Percentiles rank a stretch among this genome's conserved stretches.
Evolutionary conservation across 2,888 invertebrate species (phyloP).

Genomic region (Cynaeus angustus): DNA sequence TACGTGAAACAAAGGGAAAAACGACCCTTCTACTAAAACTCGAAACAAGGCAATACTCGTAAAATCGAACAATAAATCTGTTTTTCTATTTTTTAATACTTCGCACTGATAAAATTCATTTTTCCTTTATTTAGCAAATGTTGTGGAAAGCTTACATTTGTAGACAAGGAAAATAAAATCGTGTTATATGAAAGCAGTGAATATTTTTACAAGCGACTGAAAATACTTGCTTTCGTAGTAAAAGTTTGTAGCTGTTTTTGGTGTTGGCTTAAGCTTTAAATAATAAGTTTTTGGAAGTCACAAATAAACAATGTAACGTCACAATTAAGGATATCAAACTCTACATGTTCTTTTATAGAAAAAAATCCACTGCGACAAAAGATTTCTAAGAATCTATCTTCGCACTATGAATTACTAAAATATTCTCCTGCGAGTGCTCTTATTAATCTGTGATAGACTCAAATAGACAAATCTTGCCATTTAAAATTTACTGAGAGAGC

Average conservation of each 20-base stretch:
- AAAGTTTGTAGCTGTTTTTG: conserved; percentile 11
- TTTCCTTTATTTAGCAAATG: conserved; percentile 1
- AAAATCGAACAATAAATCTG: conserved; percentile 40
- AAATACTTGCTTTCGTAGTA: conserved; percentile 12
- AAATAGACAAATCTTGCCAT: conserved; percentile 2
- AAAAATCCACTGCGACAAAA: too few species aligned
- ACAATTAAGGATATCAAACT: neutral
- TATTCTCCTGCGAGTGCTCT: neutral
- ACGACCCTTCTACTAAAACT: conserved; percentile 35
- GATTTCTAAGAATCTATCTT: conserved; percentile 1
- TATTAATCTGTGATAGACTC: neutral
- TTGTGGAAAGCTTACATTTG: conserved; percentile 7
- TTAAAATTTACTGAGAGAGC: conserved; percentile 5
- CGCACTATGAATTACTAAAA: conserved; percentile 9
- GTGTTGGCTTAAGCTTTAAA: neutral
- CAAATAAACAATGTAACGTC: neutral
- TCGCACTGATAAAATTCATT: conserved; percentile 22
- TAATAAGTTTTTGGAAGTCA: neutral
- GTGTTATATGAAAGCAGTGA: conserved; percentile 7
- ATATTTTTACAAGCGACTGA: conserved; percentile 1
- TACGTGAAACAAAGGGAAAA: conserved; percentile 34
- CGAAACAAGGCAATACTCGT: conserved; percentile 38
- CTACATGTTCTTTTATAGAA: neutral
- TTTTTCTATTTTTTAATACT: conserved; percentile 42
- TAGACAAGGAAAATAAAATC: neutral